Conservation (phyloP, 2,797 vertebrate species). For the Falco biarmicus region DNA sequence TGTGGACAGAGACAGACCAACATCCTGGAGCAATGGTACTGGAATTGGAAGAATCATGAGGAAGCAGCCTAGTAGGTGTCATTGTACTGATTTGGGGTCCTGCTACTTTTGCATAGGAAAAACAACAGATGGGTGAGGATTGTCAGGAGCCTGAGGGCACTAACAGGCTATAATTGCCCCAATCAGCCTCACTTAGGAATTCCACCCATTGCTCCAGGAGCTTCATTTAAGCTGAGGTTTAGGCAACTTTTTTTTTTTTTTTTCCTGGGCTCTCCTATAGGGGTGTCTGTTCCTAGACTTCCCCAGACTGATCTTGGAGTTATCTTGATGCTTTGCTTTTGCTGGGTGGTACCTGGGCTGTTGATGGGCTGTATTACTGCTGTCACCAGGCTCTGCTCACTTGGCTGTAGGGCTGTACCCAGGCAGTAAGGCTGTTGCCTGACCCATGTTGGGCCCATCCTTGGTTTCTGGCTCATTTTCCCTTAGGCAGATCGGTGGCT, state of each 20-base stretch:
- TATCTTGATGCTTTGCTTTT: not conserved
- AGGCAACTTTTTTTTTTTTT: not conserved
- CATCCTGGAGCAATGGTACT: rapidly evolving
- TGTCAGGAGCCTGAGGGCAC: not conserved
- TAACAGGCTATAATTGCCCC: not conserved
- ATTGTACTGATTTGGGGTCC: not conserved
- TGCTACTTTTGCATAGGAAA: not conserved
- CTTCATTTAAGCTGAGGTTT: not conserved
- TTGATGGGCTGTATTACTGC: not conserved
- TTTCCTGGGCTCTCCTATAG: not conserved
- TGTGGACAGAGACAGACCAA: not conserved
- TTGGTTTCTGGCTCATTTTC: not conserved
- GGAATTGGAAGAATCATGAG: not conserved
- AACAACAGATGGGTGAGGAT: not conserved
- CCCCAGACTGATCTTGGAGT: not conserved
- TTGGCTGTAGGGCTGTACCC: not conserved
- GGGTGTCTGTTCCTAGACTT: rapidly evolving
- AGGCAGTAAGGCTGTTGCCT: not conserved
- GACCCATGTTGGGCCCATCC: not conserved
- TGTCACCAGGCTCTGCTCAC: not conserved
- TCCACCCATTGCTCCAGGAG: not conserved
- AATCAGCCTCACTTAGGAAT: not conserved
- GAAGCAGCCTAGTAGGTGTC: rapidly evolving
- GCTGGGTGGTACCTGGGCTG: not conserved
- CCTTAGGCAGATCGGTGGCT: not conserved